Conservation (phyloP, 2,113 vertebrate genomes). For the Protobothrops mucrosquamatus region DNA sequence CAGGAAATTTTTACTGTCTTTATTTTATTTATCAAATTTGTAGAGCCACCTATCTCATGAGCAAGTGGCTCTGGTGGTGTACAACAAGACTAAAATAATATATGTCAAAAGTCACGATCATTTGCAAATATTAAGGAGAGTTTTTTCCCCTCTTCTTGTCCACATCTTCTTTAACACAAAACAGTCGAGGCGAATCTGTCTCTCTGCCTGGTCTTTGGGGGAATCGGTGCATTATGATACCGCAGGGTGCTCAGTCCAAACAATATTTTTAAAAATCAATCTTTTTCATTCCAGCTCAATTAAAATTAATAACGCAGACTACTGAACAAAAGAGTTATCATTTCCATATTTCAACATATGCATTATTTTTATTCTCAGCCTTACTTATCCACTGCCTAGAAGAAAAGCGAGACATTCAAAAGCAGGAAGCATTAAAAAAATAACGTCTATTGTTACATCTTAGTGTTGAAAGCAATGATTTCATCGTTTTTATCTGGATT, state of each 20-base stretch:
- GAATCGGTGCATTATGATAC: background rate
- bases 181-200: background rate
- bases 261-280: background rate
- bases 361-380: background rate
- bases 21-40: background rate
- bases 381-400: background rate
- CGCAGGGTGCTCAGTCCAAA: background rate
- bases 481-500: background rate
- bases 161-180: background rate
- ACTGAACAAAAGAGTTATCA: background rate
- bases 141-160: background rate
- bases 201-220: background rate
- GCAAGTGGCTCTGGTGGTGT: background rate
- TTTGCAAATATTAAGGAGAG: background rate
- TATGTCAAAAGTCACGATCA: background rate
- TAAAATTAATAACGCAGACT: background rate
- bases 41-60: background rate
- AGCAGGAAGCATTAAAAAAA: background rate
- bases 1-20: background rate
- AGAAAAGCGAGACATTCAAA: background rate
- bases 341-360: background rate
- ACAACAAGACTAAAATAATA: background rate
- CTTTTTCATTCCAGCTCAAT: background rate
- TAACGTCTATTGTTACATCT: background rate
- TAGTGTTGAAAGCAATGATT: background rate